Base-by-base conservation (phyloP, 2,888 invertebrate genomes). In the Drosophila koepferae region DNA sequence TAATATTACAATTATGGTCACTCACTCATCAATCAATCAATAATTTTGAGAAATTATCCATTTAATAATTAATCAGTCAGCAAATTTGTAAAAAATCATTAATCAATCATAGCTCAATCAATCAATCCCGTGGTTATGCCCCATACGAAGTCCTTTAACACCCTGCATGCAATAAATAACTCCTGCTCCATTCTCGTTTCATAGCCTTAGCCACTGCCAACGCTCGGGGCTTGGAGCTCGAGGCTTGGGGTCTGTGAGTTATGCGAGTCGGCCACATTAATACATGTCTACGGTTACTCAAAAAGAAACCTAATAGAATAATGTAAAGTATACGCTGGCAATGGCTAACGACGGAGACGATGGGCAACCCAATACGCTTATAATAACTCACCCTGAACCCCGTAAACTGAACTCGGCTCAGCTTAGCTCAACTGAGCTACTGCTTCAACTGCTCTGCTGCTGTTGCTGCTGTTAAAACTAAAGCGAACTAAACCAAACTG, bases 261-360 rank as follows among this genome's bases (percentile, higher is more conserved):
- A 77, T 77, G 62, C 72, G 80, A 89, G 82, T 80, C 67, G 82
- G 74, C 76, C 72, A 77, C 88, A 88, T 90, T 90, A 88, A 84
- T 84, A 84, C 77, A 74, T 66, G 82, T 89, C 90, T 90, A 74
- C 64, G 72, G 77, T 86, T 86, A 80, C 86, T 81, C 80, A 76
- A 79, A 73, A 84, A 89, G 88, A 89, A 88, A 90, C 90, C 89
- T 82, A 88, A 88, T 90, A 90, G 90, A 88, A 88, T 90, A 89
- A 89, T 85, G 86, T 87, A 88, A 88, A 89, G 88, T 82, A 90
- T 79, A 82, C 90, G 72, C 66, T 78, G 81, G 82, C 82, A 80
- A 80, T 82, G 86, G 74, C 80, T 74, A 77, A 80, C 76, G 69
- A 77, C 82, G 76, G 74, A 74, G 87, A 84, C 74, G 86, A 67